Conservation (phyloP, 2,113 vertebrate genomes). For the Leptocoma aspasia region DNA sequence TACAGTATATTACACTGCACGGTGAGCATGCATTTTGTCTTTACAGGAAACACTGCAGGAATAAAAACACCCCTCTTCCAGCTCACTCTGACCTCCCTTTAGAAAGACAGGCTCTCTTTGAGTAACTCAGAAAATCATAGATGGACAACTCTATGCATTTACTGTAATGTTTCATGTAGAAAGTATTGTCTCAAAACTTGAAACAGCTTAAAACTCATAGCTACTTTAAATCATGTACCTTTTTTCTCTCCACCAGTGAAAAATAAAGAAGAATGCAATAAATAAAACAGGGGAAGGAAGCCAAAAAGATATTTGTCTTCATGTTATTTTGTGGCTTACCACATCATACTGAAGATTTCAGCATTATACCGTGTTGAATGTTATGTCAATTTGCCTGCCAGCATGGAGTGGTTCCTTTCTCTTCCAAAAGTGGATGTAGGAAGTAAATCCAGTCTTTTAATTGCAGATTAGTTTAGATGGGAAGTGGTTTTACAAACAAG, state of each 20-base stretch:
- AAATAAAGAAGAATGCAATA: neutral
- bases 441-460: neutral
- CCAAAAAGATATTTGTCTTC: conserved; percentile 28
- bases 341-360: neutral
- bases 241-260: neutral
- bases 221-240: neutral
- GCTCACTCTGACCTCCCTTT: neutral
- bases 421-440: neutral
- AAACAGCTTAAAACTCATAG: neutral
- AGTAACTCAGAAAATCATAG: neutral
- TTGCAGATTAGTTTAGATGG: neutral
- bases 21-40: neutral
- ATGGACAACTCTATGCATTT: neutral
- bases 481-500: neutral
- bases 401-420: neutral
- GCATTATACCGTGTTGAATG: neutral
- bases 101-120: neutral
- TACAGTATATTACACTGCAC: neutral
- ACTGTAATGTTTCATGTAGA: neutral
- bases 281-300: conserved; percentile 1
- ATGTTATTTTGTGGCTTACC: conserved; percentile 19
- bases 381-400: neutral
- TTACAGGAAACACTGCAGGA: neutral
- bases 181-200: neutral
- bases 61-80: neutral